Evolutionary conservation across 2,113 vertebrate species (phyloP), one percentile per base, ranked within the genome.

Genomic region (Dasyprocta punctata): DNA sequence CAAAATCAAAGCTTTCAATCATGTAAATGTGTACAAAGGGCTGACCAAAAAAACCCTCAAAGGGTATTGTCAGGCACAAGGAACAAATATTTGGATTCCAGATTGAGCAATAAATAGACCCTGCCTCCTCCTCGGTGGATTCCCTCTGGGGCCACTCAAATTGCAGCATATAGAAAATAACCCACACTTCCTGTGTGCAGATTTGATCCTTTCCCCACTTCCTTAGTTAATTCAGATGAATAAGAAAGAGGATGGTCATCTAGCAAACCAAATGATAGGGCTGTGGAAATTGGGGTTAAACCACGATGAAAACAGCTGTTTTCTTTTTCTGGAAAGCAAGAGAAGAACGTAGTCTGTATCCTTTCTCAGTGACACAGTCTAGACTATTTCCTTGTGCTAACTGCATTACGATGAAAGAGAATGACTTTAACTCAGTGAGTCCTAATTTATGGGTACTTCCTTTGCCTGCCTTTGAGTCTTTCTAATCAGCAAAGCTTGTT

Each of bases 271-370:
- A 89, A 90, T 95, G 86, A 92, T 1, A 94, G 44, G 61, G 63
- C 41, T 93, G 33, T 88, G 77, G 91, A 71, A 84, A 65, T 22
- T 17, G n/a, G 63, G 61, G 24, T 60, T 75, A 67, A 80, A 58
- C 83, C 92, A 47, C 96, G 84, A 9, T 0, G 67, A 17, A 49
- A 87, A 49, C 1, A 47, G 80, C 58, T 95, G 89, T 86, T 93
- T 92, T 90, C 65, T 17, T 28, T 97, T 71, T 75, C 86, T 93
- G 90, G 65, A 96, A 96, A 93, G 73, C 92, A 83, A 10, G 12
- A 36, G 44, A 33, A 80, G 38, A n/a, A 75, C 49, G 49, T 49
- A 44, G 52, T 47, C 78, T 87, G 61, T 38, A 60, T 36, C 16
- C 19, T 81, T 92, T 78, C 28, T 24, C 17, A 65, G 67, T 2